phyloP scores from a whole-genome alignment of 2,797 vertebrate genomes.

The Chaetophractus vellerosus region DNA sequence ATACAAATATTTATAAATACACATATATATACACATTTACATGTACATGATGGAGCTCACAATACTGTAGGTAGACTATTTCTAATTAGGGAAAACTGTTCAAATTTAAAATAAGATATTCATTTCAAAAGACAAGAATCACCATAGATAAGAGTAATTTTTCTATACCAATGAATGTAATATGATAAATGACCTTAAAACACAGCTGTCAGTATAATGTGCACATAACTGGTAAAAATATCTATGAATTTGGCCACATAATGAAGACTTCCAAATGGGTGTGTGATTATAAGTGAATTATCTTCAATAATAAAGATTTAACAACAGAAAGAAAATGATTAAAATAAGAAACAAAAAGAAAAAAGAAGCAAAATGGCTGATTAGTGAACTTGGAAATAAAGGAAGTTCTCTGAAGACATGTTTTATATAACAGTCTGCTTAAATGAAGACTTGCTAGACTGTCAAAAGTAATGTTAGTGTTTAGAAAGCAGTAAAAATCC shows the following conservation, averaged over 20 bases:
- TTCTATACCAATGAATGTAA: constrained; percentile 6
- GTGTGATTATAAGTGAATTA: background rate
- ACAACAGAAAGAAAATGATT: constrained; percentile 21
- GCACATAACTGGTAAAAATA: background rate
- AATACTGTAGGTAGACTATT: background rate
- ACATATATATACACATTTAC: background rate
- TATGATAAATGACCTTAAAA: constrained; percentile 36
- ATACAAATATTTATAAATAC: background rate
- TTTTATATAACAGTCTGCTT: background rate
- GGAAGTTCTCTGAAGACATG: background rate
- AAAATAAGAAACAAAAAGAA: background rate
- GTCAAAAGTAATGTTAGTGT: background rate
- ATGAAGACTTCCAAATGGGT: constrained; percentile 17
- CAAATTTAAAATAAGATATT: constrained; percentile 55
- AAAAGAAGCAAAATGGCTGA: background rate
- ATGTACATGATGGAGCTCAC: background rate
- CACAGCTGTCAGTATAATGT: background rate
- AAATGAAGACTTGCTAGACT: constrained; percentile 24
- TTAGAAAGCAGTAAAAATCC: constrained; percentile 33
- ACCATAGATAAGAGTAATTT: constrained; percentile 5
- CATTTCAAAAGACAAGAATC: constrained; percentile 45
- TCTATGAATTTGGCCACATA: background rate
- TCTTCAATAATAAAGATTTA: constrained; percentile 54
- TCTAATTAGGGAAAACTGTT: constrained; percentile 9
- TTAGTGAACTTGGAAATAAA: background rate